Base-by-base conservation (phyloP, 2,797 vertebrate species). In the Brotogeris chrysoptera region DNA sequence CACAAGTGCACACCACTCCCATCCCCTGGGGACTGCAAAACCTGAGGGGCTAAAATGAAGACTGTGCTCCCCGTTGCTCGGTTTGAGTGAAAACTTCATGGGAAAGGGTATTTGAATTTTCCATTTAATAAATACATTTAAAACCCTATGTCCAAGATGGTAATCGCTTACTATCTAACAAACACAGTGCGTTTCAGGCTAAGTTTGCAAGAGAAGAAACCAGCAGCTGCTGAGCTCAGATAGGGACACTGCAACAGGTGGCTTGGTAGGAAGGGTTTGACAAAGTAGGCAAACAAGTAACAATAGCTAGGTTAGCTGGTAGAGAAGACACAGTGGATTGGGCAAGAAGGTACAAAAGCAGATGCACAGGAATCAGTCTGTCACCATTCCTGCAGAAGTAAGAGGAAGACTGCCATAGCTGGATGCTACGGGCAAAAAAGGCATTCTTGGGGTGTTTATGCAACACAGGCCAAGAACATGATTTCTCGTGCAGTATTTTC, bases 371-470 rank as follows among this genome's bases (percentile, higher is more conserved):
- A 72, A 64, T 6, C 20, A 20, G 38, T 44, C 32, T 74, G 57
- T 60, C 44, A 78, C 20, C 11, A n/a, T 55, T 24, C 19, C 53
- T 30, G 55, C 5, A 41, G 21, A 49, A 82, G 52, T 4, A 6
- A 91, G 10, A 65, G 3, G 3, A 15, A 24, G 78, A 80, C 39
- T 21, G 27, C 28, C 24, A 23, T 5, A 52, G 39, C 46, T 72
- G 13, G 19, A 55, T 32, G 44, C 59, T 6, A 53, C 0, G 20
- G 6, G 19, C 30, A 76, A 72, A 80, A 41, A 38, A 21, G 24
- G 71, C 72, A 76, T 70, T n/a, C 30, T 25, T 5, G 3, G 7
- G 2, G 23, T 20, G 16, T 30, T 85, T 55, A 47, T 0, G 0
- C 0, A 55, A 59, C 36, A 44, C 8, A 39, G 47, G 60, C 39